Base-by-base conservation (phyloP, 2,113 vertebrate genomes). In the Archilochus colubris region DNA sequence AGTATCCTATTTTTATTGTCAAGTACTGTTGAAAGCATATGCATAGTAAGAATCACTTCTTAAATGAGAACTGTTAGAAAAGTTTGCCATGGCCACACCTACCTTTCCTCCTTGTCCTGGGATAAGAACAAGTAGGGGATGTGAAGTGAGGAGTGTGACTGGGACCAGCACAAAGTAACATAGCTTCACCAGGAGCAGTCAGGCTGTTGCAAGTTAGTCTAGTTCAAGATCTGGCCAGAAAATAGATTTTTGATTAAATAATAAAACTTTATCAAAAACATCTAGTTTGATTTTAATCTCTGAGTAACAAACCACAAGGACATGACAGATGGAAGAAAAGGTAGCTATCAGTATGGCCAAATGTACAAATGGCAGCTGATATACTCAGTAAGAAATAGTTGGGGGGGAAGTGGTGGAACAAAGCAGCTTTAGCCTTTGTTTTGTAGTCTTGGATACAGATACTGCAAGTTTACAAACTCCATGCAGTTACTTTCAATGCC, bases 391-490 rank as follows among this genome's bases (percentile, higher is more conserved):
- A 58, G 48, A 83, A 55, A 63, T 75, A 75, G 19, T 40, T 7
- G n/a, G 0, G 1, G 6, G 11, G 23, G 51, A 23, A 64, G 6
- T 27, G 22, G 8, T 63, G 31, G 22, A 85, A 75, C 4, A 61
- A 59, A 86, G 30, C 28, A 82, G 21, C 12, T 94, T 38, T 85
- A 91, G 85, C 91, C 62, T 94, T 46, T 44, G 50, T 18, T 58
- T 90, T 92, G 89, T 62, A 88, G 25, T 64, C 64, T 93, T 95
- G 63, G 7, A 79, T 50, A 83, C 50, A 88, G 70, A 94, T 53
- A 38, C 31, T 78, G 48, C 28, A 67, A 78, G 28, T 17, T 74
- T 72, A 81, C 2, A 2, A 64, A 43, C 38, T 61, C 22, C 15
- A 4, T 28, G 46, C 72, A 90, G 77, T 51, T 93, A 76, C 82